phyloP scores from a whole-genome alignment of 2,888 invertebrate species.

The Drosophila macrospina region DNA sequence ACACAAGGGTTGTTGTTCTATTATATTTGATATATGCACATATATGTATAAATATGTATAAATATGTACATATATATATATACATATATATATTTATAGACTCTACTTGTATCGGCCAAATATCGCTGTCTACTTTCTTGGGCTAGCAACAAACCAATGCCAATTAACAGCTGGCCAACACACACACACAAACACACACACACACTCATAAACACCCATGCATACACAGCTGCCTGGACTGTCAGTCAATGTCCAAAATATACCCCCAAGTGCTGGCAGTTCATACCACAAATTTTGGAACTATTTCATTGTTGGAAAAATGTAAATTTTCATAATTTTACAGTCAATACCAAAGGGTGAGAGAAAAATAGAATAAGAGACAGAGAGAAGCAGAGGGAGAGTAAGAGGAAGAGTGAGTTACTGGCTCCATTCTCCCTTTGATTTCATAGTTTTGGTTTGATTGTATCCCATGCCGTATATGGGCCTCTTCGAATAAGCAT shows the following conservation, averaged over 20 bases:
- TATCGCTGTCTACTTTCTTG: conserved; percentile 42
- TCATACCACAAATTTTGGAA: conserved; percentile 27
- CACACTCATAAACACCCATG: conserved; percentile 9
- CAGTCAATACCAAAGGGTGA: conserved; percentile 61
- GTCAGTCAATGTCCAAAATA: conserved; percentile 60
- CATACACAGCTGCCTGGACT: conserved; percentile 27
- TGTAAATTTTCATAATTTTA: conserved; percentile 77
- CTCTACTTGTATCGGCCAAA: conserved; percentile 40
- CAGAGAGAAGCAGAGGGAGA: too few species aligned
- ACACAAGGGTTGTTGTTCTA: conserved; percentile 61
- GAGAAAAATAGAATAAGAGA: too few species aligned
- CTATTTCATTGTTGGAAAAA: conserved; percentile 66
- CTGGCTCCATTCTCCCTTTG: not conserved
- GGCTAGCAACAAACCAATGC: conserved; percentile 45
- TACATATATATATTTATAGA: conserved; percentile 36
- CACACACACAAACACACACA: too few species aligned
- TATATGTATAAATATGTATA: not conserved
- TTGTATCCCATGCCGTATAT: conserved; percentile 28
- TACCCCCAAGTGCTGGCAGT: conserved; percentile 10
- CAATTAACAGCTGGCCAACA: conserved; percentile 58
- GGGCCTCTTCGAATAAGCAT: conserved; percentile 9
- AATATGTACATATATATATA: not conserved
- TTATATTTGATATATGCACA: conserved; percentile 41
- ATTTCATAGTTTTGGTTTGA: conserved; percentile 58
- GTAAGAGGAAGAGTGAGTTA: not conserved